Evolutionary conservation across 2,113 vertebrate species (phyloP).

Genomic region (Scalopus aquaticus): DNA sequence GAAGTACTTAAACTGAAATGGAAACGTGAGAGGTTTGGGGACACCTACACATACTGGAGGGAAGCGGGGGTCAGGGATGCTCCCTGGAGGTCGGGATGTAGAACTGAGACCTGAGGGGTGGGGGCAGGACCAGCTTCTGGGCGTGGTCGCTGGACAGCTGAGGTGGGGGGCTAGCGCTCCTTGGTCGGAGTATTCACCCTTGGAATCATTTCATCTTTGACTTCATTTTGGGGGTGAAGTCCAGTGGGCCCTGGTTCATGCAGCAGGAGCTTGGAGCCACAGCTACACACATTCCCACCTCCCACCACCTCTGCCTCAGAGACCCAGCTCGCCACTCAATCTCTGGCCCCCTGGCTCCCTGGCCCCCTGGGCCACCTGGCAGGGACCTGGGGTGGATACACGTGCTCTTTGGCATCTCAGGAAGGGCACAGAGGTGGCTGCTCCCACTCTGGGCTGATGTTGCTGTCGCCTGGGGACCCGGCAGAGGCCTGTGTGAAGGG

Average conservation of each 20-base stretch:
- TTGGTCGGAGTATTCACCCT: accelerated
- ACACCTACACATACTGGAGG: background rate
- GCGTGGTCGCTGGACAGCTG: background rate
- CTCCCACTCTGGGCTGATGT: background rate
- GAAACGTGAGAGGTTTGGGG: background rate
- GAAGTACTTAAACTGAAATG: background rate
- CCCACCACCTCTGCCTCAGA: background rate
- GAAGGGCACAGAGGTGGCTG: background rate
- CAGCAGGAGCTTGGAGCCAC: background rate
- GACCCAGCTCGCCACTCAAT: background rate
- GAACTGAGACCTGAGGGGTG: background rate
- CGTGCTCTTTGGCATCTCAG: background rate
- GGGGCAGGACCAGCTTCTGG: no score
- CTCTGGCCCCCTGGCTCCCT: no score
- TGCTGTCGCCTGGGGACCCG: accelerated
- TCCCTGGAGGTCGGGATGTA: background rate
- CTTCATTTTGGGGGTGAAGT: background rate
- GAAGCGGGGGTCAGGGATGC: background rate
- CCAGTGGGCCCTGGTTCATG: accelerated
- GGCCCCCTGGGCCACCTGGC: background rate
- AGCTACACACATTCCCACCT: accelerated
- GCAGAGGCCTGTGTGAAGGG: background rate
- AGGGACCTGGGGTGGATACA: background rate
- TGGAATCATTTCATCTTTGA: background rate
- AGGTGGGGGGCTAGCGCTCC: background rate